These are phyloP conservation scores for Pempheris klunzingeri DNA, from an alignment of 2,797 vertebrate genomes.

Conservation along the genomic window DNA sequence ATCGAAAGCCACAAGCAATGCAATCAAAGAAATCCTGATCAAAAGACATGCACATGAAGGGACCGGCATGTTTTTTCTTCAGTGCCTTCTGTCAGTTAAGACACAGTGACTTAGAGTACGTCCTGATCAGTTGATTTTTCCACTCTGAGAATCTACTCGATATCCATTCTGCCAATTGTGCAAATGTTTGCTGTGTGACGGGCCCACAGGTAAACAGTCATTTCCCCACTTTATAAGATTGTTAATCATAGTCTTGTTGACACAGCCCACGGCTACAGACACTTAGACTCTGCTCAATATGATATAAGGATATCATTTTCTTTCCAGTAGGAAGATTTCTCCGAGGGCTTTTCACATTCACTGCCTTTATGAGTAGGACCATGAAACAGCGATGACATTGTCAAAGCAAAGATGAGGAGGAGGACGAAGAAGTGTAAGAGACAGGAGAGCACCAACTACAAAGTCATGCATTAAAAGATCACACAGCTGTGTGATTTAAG, in stretches of 20 bases:
- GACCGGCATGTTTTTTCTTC: slow-evolving; percentile 31
- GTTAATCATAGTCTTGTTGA: slow-evolving; percentile 69
- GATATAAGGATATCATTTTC: slow-evolving; percentile 39
- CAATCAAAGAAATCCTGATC: slow-evolving; percentile 26
- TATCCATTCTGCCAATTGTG: slow-evolving; percentile 44
- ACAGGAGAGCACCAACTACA: background rate
- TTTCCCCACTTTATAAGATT: slow-evolving; percentile 50
- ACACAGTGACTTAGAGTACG: slow-evolving; percentile 20
- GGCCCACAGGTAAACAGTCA: slow-evolving; percentile 69
- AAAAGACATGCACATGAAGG: slow-evolving; percentile 7
- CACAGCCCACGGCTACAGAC: slow-evolving; percentile 70
- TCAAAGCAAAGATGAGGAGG: background rate
- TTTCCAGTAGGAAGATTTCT: slow-evolving; percentile 20
- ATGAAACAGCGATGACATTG: background rate
- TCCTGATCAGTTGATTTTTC: slow-evolving; percentile 38
- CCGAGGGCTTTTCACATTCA: slow-evolving; percentile 3
- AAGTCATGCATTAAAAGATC: background rate
- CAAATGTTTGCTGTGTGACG: slow-evolving; percentile 62
- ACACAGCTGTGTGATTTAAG: background rate
- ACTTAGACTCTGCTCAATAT: slow-evolving; percentile 44
- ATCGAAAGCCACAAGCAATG: slow-evolving; percentile 15
- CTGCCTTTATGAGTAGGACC: slow-evolving; percentile 5
- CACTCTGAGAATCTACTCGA: slow-evolving; percentile 38
- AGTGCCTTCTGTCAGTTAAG: slow-evolving; percentile 40
- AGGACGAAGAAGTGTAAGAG: background rate